Evolutionary conservation across 2,797 vertebrate genomes (phyloP), one percentile per base, ranked within the genome.

Genomic region (Leuciscus waleckii): DNA sequence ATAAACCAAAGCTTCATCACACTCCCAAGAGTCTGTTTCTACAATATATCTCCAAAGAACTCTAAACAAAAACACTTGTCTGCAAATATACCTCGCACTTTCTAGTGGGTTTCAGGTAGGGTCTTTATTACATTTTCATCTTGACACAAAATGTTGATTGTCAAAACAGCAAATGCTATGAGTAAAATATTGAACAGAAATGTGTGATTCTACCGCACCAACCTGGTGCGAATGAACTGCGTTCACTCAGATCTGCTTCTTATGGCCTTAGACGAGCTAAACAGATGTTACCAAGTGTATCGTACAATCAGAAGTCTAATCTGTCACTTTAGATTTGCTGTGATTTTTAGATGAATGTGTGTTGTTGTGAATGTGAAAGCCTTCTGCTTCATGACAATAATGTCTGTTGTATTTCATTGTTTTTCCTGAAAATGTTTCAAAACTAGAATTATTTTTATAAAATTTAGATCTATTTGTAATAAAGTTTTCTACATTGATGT

Each of bases 401-500:
- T 37, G 37, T 79, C 29, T 82, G 41, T 41, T 56, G 43, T 29
- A 71, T 49, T 56, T 61, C 10, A 70, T 9, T 68, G 32, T 54
- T 49, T 37, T 82, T 83, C 77, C 43, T 32, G 51, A 32, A 70
- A 56, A 65, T 65, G 43, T 70, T 81, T 37, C 1, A 54, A 65
- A 7, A 14, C 51, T 79, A 71, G 84, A 19, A 46, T 69, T 79
- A 79, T 84, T 84, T 90, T 71, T 87, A 68, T 90, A 85, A 58
- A 32, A 14, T 13, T 46, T 71, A 84, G 67, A 35, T 73, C 63
- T 87, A 78, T 91, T 90, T 88, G 73, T 86, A 91, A 89, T 91
- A 91, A 92, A 92, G 71, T 87, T 89, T 90, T 82, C 49, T 88
- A 84, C 35, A 51, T 73, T 41, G 35, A 46, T 21, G 37, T 54